Conservation (phyloP, 2,797 vertebrate species). For the Sparus aurata region DNA sequence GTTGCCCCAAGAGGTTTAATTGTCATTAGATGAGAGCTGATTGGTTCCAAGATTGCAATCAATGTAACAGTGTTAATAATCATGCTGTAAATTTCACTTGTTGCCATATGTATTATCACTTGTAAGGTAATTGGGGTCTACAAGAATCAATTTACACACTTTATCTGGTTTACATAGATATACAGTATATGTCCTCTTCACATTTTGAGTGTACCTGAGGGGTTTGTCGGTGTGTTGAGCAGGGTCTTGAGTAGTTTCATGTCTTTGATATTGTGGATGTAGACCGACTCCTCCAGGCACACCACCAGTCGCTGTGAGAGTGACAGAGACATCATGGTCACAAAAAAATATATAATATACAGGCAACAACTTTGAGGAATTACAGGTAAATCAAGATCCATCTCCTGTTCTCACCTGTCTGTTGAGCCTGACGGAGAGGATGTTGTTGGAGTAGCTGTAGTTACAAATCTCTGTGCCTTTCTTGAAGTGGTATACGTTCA, state of each 20-base stretch:
- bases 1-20: too few species aligned
- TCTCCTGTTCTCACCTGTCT: constrained; percentile 86
- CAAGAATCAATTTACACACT: not conserved
- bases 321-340: not conserved
- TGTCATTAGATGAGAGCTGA: too few species aligned
- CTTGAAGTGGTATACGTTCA: constrained; percentile 98
- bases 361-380: not conserved
- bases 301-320: constrained; percentile 91
- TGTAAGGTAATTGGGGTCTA: not conserved
- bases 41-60: not conserved
- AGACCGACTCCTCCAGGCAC: constrained; percentile 95
- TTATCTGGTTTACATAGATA: not conserved
- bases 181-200: not conserved
- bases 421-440: constrained; percentile 93
- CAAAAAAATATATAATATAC: not conserved
- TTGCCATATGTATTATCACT: not conserved
- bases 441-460: constrained; percentile 95
- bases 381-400: not conserved
- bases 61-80: not conserved
- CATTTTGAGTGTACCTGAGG: constrained; percentile 84
- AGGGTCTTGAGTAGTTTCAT: constrained; percentile 97
- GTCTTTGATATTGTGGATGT: constrained; percentile 97
- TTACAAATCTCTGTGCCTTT: constrained; percentile 98
- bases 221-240: constrained; percentile 91
- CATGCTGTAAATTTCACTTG: not conserved